phyloP scores from a whole-genome alignment of 2,888 invertebrate genomes.

The Bembecia ichneumoniformis region DNA sequence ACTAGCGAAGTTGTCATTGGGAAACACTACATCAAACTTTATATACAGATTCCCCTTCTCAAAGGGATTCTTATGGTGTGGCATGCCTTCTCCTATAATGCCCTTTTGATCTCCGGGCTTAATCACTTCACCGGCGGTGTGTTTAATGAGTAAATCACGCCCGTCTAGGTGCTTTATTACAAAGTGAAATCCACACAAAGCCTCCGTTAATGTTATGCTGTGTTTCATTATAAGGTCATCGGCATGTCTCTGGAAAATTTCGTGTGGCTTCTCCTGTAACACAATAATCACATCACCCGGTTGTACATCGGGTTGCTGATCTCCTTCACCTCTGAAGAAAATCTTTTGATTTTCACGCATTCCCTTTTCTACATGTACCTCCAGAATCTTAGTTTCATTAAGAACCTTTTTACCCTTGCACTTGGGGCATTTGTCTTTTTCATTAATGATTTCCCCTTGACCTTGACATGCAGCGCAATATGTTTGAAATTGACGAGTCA shows the following conservation, averaged over 20 bases:
- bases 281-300: slow-evolving; percentile 93
- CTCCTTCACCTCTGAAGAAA: slow-evolving; percentile 89
- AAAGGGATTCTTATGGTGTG: slow-evolving; percentile 85
- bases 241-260: slow-evolving; percentile 82
- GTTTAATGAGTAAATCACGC: slow-evolving; percentile 83
- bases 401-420: slow-evolving; percentile 89
- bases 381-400: slow-evolving; percentile 86
- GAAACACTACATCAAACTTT: slow-evolving; percentile 89
- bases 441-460: slow-evolving; percentile 81
- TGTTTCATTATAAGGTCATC: slow-evolving; percentile 82
- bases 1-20: slow-evolving; percentile 83
- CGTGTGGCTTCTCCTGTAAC: slow-evolving; percentile 85
- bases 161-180: slow-evolving; percentile 92
- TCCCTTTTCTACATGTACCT: slow-evolving; percentile 91
- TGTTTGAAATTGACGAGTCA: slow-evolving; percentile 76
- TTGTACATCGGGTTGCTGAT: slow-evolving; percentile 88
- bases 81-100: slow-evolving; percentile 92
- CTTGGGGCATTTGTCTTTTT: slow-evolving; percentile 84
- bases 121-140: slow-evolving; percentile 85
- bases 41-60: slow-evolving; percentile 90
- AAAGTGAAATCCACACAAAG: slow-evolving; percentile 90
- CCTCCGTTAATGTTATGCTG: slow-evolving; percentile 86
- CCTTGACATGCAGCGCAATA: slow-evolving; percentile 77
- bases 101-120: slow-evolving; percentile 86
- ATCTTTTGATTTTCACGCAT: slow-evolving; percentile 91